A percentile compares a stretch with the other conserved stretches of the same genome.
Conservation (phyloP, 2,797 vertebrate genomes). For the Alectoris magna region DNA sequence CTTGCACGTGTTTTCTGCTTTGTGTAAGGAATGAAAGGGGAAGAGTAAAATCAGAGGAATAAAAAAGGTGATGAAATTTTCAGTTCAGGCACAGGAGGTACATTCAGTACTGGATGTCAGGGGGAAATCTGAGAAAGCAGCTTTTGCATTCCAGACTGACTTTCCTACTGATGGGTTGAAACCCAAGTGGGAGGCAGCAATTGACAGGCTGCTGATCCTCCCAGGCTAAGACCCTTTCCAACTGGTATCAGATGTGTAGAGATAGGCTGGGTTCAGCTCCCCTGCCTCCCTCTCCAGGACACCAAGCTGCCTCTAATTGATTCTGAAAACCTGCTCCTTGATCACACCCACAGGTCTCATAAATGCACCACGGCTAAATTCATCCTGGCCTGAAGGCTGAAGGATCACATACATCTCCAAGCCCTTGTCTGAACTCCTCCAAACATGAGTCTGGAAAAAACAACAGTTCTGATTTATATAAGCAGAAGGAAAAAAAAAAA, state of each 20-base stretch:
- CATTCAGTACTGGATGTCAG: conserved; percentile 45
- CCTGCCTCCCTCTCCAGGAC: not conserved
- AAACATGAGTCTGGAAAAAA: not conserved
- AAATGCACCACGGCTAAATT: not conserved
- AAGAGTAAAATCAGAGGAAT: conserved; percentile 39
- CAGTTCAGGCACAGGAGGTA: conserved; percentile 51
- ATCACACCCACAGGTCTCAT: conserved; percentile 48
- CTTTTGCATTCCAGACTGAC: conserved; percentile 35
- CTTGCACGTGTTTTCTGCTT: conserved; percentile 29
- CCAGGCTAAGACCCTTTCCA: conserved; percentile 32
- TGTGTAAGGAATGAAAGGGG: not conserved
- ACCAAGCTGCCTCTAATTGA: not conserved
- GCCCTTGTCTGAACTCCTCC: not conserved
- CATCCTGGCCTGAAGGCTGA: not conserved
- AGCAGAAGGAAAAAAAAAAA: too few species aligned
- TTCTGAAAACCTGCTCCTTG: conserved; percentile 56
- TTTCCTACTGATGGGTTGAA: conserved; percentile 47
- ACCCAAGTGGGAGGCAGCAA: conserved; percentile 5
- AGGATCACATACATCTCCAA: not conserved
- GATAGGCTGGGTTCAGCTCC: not conserved
- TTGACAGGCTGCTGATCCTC: conserved; percentile 42
- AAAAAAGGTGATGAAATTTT: conserved; percentile 62
- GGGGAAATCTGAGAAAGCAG: conserved; percentile 51
- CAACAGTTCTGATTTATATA: not conserved
- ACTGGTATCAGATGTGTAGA: not conserved